Evolutionary conservation across 2,888 invertebrate species (phyloP).

Genomic region (Parnassius glacialis): DNA sequence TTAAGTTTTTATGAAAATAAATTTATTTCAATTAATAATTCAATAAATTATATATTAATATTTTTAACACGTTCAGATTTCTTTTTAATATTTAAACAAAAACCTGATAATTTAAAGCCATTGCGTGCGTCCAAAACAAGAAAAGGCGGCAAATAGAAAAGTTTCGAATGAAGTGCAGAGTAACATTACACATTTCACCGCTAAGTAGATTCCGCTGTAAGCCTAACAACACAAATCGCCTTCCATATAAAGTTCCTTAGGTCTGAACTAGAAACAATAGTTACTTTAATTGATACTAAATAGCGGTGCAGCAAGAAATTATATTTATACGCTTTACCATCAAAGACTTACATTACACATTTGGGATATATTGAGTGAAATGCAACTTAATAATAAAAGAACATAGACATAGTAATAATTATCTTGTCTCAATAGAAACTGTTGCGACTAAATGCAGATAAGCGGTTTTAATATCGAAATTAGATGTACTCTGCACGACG

Average conservation of each 20-base stretch:
- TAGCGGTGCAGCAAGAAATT: constrained; percentile 27
- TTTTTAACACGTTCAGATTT: too few relatives aligned
- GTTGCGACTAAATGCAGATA: constrained; percentile 34
- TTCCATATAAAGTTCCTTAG: constrained; percentile 60
- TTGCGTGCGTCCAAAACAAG: neutral
- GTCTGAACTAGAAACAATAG: constrained; percentile 14
- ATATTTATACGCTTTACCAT: neutral
- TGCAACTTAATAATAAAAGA: neutral
- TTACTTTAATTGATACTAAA: constrained; percentile 24
- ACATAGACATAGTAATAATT: constrained; percentile 2
- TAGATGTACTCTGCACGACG: constrained; percentile 40
- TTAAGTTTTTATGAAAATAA: too few relatives aligned
- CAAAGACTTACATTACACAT: neutral
- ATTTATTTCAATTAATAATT: too few relatives aligned
- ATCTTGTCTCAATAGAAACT: constrained; percentile 19
- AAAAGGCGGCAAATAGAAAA: constrained; percentile 27
- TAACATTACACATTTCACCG: constrained; percentile 65
- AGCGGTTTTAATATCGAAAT: constrained; percentile 20
- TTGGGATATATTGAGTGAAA: too few relatives aligned
- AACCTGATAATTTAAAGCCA: too few relatives aligned
- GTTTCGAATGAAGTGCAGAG: constrained; percentile 43
- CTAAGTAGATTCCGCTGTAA: constrained; percentile 75
- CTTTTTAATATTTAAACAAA: too few relatives aligned
- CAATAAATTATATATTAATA: too few relatives aligned
- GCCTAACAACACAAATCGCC: constrained; percentile 57